Evolutionary conservation across 2,797 vertebrate species (phyloP).

Genomic region (Melanotaenia parkinsoni): DNA sequence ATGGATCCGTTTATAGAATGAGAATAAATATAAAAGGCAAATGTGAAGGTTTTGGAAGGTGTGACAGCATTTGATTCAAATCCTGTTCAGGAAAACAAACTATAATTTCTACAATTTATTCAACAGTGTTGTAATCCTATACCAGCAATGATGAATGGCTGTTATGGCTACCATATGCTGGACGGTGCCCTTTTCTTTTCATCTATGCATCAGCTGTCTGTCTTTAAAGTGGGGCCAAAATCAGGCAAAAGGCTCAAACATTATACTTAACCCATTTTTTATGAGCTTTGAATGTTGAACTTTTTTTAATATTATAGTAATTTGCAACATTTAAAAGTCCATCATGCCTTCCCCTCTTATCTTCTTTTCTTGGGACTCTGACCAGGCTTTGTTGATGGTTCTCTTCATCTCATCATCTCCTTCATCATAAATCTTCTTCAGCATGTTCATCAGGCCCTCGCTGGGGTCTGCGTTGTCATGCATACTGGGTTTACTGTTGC

Average conservation of each 20-base stretch:
- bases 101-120: not conserved
- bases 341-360: conserved; percentile 87
- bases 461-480: conserved; percentile 90
- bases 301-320: conserved; percentile 33
- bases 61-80: not conserved
- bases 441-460: conserved; percentile 94
- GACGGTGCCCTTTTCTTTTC: not conserved
- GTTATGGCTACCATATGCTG: conserved; percentile 26
- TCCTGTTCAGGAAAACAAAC: not conserved
- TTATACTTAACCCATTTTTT: not conserved
- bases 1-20: conserved; percentile 20
- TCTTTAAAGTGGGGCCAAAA: conserved; percentile 22
- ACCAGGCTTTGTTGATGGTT: conserved; percentile 98
- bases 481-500: conserved; percentile 73
- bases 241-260: not conserved
- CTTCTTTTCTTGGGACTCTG: conserved; percentile 97
- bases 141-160: not conserved
- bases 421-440: conserved; percentile 96
- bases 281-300: conserved; percentile 4
- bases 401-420: conserved; percentile 99
- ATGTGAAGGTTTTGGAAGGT: not conserved
- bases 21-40: not conserved
- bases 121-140: not conserved
- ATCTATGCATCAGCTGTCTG: not conserved
- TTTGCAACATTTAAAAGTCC: conserved; percentile 82